Percentiles rank a stretch among this genome's conserved stretches.
Evolutionary conservation across 2,888 invertebrate species (phyloP).

Genomic region (Calliphora vomitoria): DNA sequence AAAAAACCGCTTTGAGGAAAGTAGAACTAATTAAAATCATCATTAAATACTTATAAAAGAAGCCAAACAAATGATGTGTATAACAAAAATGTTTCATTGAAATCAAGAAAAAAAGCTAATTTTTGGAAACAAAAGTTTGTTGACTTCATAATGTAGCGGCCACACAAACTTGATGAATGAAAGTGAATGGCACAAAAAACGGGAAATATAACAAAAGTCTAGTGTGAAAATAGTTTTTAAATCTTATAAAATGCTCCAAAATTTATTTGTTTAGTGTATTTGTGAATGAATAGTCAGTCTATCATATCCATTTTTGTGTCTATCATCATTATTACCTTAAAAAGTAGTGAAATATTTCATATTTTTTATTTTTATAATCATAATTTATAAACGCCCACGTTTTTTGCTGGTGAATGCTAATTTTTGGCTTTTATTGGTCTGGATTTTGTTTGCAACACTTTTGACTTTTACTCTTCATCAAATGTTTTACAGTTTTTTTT

Average conservation of each 20-base stretch:
- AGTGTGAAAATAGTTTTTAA: too few species aligned
- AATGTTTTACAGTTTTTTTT: neutral
- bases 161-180: neutral
- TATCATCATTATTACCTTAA: neutral
- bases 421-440: neutral
- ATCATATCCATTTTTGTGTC: neutral
- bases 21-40: conserved; percentile 48
- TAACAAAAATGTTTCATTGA: neutral
- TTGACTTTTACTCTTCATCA: conserved; percentile 1
- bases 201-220: neutral
- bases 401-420: neutral
- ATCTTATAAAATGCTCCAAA: too few species aligned
- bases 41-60: conserved; percentile 7
- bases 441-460: neutral
- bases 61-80: conserved; percentile 27
- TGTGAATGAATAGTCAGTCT: too few species aligned
- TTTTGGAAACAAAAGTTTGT: conserved; percentile 24
- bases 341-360: neutral
- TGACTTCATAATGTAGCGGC: neutral
- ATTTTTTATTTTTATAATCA: neutral
- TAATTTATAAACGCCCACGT: conserved; percentile 15
- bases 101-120: neutral
- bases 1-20: conserved; percentile 20
- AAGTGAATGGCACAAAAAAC: conserved; percentile 18
- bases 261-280: too few species aligned